Percentiles rank a stretch among this genome's conserved stretches.
Conservation (phyloP, 1,140 invertebrate species). For the Babylonia areolata region DNA sequence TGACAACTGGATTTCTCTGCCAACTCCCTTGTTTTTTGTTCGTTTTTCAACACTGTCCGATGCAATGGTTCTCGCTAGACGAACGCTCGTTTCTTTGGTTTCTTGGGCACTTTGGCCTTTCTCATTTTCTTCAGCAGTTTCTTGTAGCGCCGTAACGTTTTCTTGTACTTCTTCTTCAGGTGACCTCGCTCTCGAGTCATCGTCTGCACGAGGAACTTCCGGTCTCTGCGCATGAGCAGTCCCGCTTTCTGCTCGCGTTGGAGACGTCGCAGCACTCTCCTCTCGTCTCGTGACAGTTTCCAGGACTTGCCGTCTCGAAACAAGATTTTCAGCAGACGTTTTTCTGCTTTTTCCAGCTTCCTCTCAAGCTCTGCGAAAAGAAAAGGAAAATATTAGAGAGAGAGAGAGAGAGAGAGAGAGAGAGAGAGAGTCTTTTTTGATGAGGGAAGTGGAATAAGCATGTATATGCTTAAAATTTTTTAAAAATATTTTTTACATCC, state of each 20-base stretch:
- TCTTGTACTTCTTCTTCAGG: constrained; percentile 40
- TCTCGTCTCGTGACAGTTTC: constrained; percentile 39
- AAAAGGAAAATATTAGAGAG: not conserved
- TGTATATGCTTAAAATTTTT: too few species aligned
- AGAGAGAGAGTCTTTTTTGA: too few species aligned
- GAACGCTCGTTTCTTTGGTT: constrained; percentile 17
- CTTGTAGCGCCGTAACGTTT: constrained; percentile 42
- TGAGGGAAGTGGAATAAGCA: too few species aligned
- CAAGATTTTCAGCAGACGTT: constrained; percentile 40
- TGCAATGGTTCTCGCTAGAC: too few species aligned
- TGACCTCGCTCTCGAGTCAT: constrained; percentile 37
- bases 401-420: too few species aligned
- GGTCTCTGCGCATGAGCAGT: constrained; percentile 31
- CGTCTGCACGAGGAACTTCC: constrained; percentile 37
- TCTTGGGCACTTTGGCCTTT: not conserved
- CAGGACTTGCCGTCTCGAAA: constrained; percentile 35
- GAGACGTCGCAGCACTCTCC: constrained; percentile 35
- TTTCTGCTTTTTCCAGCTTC: constrained; percentile 41
- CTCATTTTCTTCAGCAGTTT: constrained; percentile 38
- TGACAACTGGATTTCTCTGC: too few species aligned
- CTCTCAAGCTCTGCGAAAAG: constrained; percentile 34
- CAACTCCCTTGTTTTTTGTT: too few species aligned
- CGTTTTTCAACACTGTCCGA: too few species aligned
- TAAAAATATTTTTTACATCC: too few species aligned
- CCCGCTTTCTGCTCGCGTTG: constrained; percentile 20